Percentiles rank a stretch among this genome's conserved stretches.
Evolutionary conservation across 2,113 vertebrate species (phyloP).

Genomic region (Plestiodon gilberti): DNA sequence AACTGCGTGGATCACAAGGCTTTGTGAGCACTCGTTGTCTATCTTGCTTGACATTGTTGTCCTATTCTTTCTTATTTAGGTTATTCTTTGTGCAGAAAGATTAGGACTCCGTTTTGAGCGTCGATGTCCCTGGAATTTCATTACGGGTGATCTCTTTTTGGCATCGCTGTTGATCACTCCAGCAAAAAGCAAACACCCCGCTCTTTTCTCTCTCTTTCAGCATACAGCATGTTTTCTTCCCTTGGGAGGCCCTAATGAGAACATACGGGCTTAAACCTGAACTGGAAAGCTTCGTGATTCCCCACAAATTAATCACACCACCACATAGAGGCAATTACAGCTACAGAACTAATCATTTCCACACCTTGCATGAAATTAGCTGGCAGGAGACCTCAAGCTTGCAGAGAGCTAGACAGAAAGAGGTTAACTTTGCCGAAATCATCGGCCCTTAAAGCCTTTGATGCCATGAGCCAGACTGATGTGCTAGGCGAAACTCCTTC

Average conservation of each 20-base stretch:
- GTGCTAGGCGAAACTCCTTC: not conserved
- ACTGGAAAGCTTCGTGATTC: not conserved
- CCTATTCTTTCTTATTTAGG: not conserved
- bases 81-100: not conserved
- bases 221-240: not conserved
- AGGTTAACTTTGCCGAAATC: not conserved
- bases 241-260: not conserved
- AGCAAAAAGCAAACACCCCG: not conserved
- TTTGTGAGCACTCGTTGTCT: not conserved
- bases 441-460: not conserved
- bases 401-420: not conserved
- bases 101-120: not conserved
- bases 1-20: not conserved
- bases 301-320: slow-evolving; percentile 17
- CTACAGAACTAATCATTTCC: slow-evolving; percentile 23
- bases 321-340: not conserved
- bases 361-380: not conserved
- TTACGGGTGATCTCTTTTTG: not conserved
- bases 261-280: slow-evolving; percentile 4
- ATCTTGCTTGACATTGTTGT: not conserved
- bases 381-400: not conserved
- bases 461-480: not conserved
- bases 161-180: not conserved
- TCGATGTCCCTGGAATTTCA: not conserved
- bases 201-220: not conserved